Evolutionary conservation across 64 coral and sea anemone genomes (phyloP), one percentile per base, ranked within the genome.

Genomic region (Montipora cactus): DNA sequence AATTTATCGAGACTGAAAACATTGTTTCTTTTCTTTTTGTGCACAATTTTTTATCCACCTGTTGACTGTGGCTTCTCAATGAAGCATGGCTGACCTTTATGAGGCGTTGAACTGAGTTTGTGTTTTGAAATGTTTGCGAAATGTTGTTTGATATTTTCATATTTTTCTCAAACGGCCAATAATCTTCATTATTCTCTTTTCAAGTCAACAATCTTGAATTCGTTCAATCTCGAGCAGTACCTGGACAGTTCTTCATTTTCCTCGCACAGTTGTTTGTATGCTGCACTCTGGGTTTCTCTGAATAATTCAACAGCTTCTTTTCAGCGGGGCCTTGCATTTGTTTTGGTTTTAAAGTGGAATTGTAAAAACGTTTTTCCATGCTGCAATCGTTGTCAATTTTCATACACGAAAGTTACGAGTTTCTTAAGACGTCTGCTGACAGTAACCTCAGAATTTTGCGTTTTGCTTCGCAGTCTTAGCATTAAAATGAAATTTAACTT

Each of bases 291-390:
- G 62, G 15, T 69, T 69, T 10, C 71, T 70, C 7, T 86, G 20
- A 86, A 86, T 86, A 71, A 86, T 86, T 37, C 45, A 86, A 72
- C 19, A 86, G 82, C 82, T 86, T 86, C 64, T 46, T 47, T 86
- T 49, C 64, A 86, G 44, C 4, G 19, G 18, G 66, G 71, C 23
- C 50, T 72, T 47, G 62, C 66, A 72, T 86, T 86, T 25, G 67
- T 72, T 86, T 49, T 86, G 66, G 44, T 23, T 49, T 49, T 7
- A 5, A 86, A 9, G 16, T 68, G 81, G 62, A 71, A 47, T 49
- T 78, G 62, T 86, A 49, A 49, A 19, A 57, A 50, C 23, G 23
- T 51, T 72, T 52, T 50, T 8, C 66, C 20, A 20, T 7, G 18
- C 14, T 49, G 20, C 12, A 9, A 9, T 72, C 46, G 10, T 66